These are phyloP conservation scores for Venustoraphidia nigricollis DNA, from an alignment of 2,888 invertebrate genomes.

Conservation along the genomic window DNA sequence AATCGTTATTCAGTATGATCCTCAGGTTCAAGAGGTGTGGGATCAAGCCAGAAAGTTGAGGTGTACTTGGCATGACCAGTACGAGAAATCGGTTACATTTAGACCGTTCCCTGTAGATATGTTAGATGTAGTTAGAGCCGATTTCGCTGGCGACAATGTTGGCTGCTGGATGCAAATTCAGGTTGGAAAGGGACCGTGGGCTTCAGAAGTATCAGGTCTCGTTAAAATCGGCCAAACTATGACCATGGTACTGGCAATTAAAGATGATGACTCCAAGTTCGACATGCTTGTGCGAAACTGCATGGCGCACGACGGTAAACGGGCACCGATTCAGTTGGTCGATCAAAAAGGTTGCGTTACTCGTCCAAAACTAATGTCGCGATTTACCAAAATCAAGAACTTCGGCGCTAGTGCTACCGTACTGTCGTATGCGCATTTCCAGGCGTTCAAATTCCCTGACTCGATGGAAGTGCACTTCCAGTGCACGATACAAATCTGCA, in stretches of 20 bases:
- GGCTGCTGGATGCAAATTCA: constrained; percentile 98
- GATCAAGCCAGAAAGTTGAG: constrained; percentile 83
- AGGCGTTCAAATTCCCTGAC: constrained; percentile 91
- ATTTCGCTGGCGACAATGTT: constrained; percentile 89
- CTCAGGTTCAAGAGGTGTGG: constrained; percentile 90
- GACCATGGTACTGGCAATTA: constrained; percentile 92
- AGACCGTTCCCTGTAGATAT: constrained; percentile 90
- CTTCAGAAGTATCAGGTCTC: constrained; percentile 83
- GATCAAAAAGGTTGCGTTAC: constrained; percentile 88
- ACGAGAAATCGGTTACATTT: constrained; percentile 90
- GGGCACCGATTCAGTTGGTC: constrained; percentile 84
- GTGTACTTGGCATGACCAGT: constrained; percentile 91
- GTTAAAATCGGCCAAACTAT: constrained; percentile 93
- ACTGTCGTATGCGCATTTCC: constrained; percentile 83
- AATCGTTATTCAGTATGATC: constrained; percentile 85
- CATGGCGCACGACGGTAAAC: constrained; percentile 86
- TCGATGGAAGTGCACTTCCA: constrained; percentile 95
- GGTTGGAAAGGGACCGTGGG: constrained; percentile 90
- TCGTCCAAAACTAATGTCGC: constrained; percentile 81
- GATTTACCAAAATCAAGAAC: constrained; percentile 89
- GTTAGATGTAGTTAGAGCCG: constrained; percentile 86
- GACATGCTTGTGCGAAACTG: constrained; percentile 91
- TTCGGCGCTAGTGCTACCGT: constrained; percentile 88
- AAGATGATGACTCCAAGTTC: constrained; percentile 88
- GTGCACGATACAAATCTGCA: constrained; percentile 86